phyloP scores from a whole-genome alignment of 2,113 vertebrate genomes.

The Otis tarda region DNA sequence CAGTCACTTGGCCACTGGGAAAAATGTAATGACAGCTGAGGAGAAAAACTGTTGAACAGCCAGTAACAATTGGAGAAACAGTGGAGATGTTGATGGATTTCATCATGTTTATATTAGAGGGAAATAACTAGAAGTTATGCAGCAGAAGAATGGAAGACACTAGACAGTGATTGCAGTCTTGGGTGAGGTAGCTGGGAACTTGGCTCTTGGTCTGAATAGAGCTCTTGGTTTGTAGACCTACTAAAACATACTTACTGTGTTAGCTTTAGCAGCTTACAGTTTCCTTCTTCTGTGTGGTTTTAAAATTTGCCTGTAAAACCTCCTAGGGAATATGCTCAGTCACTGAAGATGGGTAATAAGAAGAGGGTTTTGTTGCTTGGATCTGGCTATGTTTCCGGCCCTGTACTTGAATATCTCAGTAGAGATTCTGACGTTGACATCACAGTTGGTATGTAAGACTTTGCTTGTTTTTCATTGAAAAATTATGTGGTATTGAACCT shows the following conservation, averaged over 20 bases:
- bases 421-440: constrained; percentile 82
- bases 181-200: not conserved
- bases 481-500: not conserved
- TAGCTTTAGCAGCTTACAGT: not conserved
- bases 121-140: not conserved
- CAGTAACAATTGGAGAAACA: not conserved
- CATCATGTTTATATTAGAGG: not conserved
- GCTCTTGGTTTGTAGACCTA: not conserved
- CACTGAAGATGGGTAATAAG: constrained; percentile 80
- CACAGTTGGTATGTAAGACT: constrained; percentile 86
- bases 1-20: not conserved
- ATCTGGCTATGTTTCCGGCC: constrained; percentile 91
- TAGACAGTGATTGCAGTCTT: not conserved
- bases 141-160: not conserved
- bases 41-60: not conserved
- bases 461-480: not conserved
- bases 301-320: constrained; percentile 12
- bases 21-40: not conserved
- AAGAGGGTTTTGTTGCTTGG: constrained; percentile 91
- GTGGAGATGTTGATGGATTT: not conserved
- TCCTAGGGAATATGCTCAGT: constrained; percentile 83
- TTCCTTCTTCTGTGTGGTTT: not conserved
- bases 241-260: not conserved
- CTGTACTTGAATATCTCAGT: constrained; percentile 91
- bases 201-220: not conserved